phyloP scores from a whole-genome alignment of 1,140 invertebrate species.

The Psix sp. region DNA sequence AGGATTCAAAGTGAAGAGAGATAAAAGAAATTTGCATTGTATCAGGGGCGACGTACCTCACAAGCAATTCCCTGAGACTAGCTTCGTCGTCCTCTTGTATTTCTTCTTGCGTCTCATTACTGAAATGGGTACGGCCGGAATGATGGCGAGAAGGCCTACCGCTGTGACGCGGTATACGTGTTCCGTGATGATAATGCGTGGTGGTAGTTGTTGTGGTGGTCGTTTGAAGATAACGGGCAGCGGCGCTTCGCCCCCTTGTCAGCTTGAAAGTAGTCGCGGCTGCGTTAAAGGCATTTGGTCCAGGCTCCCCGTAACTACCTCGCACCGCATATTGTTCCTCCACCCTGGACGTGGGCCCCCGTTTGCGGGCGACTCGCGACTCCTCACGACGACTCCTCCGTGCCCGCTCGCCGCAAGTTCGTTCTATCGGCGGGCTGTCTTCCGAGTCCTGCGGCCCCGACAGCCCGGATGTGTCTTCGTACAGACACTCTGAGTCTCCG shows the following conservation, averaged over 20 bases:
- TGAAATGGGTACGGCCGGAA: conserved; percentile 72
- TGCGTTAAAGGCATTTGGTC: conserved; percentile 67
- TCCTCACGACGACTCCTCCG: conserved; percentile 46
- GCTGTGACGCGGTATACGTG: conserved; percentile 57
- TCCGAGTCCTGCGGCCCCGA: conserved; percentile 67
- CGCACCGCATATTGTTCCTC: conserved; percentile 71
- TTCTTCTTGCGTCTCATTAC: conserved; percentile 79
- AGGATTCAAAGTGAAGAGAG: background rate
- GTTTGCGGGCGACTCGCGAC: conserved; percentile 42
- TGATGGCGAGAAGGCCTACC: conserved; percentile 67
- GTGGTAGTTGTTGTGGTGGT: conserved; percentile 69
- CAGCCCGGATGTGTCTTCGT: conserved; percentile 74
- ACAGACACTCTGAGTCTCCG: conserved; percentile 75
- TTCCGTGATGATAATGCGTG: conserved; percentile 64
- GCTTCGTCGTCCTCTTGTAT: conserved; percentile 88
- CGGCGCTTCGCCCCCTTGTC: conserved; percentile 72
- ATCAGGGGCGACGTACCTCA: conserved; percentile 82
- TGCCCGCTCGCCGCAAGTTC: conserved; percentile 28
- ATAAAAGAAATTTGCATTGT: background rate
- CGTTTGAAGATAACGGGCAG: conserved; percentile 71
- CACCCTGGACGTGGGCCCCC: conserved; percentile 66
- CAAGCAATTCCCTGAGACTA: conserved; percentile 90
- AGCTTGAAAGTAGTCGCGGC: conserved; percentile 72
- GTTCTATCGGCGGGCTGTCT: conserved; percentile 36
- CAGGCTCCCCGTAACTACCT: conserved; percentile 68